Base-by-base conservation (phyloP, 2,888 invertebrate genomes). In the Seladonia tumulorum region DNA sequence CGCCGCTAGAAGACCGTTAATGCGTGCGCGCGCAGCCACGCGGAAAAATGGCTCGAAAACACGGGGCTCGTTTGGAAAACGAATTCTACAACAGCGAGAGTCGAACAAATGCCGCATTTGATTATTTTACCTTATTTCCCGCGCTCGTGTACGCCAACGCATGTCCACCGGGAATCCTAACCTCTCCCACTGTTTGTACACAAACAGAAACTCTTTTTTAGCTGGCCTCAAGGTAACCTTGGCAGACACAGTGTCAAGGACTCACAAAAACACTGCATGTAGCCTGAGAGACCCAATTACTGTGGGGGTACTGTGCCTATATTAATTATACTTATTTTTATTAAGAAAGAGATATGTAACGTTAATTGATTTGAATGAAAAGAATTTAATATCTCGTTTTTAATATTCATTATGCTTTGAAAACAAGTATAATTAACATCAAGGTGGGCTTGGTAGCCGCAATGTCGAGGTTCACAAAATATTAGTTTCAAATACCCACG, bases 101-200 rank as follows among this genome's bases (percentile, higher is more conserved):
- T 25, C 49, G 84, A 29, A 86, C 85, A 86, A 84, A 87, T 82
- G 75, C 45, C 57, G 77, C 57, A 63, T 85, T 85, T 81, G 75
- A 81, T 89, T 84, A 79, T 82, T 82, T 85, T 80, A 39, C 72
- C 45, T 73, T 73, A 45, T 90, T 90, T 90, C 90, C 81, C 89
- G 70, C 66, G 45, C 78, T 22, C 35, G n/a, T n/a, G 5, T 14
- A 14, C 12, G 10, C 12, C 12, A 49, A 35, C 5, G 1, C 25
- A 7, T 18, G 1, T 22, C 18, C 25, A 3, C 29, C 29, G 49
- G 14, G 14, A 25, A 45, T 14, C 14, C 2, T n/a, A 25, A 29
- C 29, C 71, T 72, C 47, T 29, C 10, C 8, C 18, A 7, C 22
- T 42, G 5, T 39, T 70, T 70, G n/a, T 70, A 12, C 10, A 35